Evolutionary conservation across 1,140 invertebrate species (phyloP).

Genomic region (Drosophila pseudoobscura): DNA sequence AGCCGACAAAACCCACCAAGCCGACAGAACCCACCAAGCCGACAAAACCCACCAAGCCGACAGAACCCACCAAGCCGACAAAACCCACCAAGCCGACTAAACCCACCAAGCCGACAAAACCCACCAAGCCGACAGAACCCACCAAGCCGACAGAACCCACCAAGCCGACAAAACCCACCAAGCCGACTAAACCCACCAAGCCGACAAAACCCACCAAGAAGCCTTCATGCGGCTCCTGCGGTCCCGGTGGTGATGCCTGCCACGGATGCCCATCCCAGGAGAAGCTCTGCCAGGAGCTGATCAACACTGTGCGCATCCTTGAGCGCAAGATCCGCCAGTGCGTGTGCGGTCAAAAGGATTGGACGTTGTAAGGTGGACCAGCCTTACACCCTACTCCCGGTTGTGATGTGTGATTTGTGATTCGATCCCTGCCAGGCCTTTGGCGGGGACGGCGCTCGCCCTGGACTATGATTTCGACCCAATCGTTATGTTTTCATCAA

Average conservation of each 20-base stretch:
- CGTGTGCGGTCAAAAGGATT: background rate
- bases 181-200: too few relatives aligned
- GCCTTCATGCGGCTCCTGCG: background rate
- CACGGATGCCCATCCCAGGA: background rate
- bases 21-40: too few relatives aligned
- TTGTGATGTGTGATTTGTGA: too few relatives aligned
- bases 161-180: too few relatives aligned
- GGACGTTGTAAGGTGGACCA: background rate
- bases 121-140: too few relatives aligned
- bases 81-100: background rate
- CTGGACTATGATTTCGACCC: too few relatives aligned
- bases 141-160: background rate
- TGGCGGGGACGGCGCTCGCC: too few relatives aligned
- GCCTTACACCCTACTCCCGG: background rate
- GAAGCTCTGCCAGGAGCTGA: background rate
- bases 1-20: too few relatives aligned
- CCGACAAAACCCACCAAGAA: too few relatives aligned
- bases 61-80: background rate
- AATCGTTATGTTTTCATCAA: too few relatives aligned
- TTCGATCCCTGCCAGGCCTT: too few relatives aligned
- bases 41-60: too few relatives aligned
- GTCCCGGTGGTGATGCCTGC: slow-evolving; percentile 15
- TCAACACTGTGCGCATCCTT: background rate
- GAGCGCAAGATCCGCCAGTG: background rate
- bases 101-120: background rate